Evolutionary conservation across 2,113 vertebrate species (phyloP), one percentile per base, ranked within the genome.

Genomic region (Riparia riparia): DNA sequence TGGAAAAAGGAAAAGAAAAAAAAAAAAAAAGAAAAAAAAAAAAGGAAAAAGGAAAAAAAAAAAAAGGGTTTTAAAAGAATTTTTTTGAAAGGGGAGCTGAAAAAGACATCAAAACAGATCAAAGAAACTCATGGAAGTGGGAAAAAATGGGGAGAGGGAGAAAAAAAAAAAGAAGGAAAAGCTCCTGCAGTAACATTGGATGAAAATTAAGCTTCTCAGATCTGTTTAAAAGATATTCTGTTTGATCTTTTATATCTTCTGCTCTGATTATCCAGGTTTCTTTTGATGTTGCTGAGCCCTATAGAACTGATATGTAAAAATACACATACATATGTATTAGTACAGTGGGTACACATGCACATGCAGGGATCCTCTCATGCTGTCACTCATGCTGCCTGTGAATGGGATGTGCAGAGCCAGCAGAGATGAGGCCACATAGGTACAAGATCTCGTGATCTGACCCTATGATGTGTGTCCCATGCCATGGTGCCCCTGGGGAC

Each of bases 21-120:
- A 63, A 31, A 58, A 68, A 76, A 54, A 39, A 41, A 37, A 37
- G 9, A 37, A 51, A 29, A 79, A 89, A 85, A 63, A 69, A 69
- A 28, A 6, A n/a, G n/a, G n/a, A n/a, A n/a, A n/a, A n/a, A n/a
- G 9, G 9, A 37, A 9, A 9, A 37, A 37, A 37, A 37, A 37
- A 37, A 37, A 37, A 37, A 37, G 37, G 9, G 5, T 69, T 95
- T 94, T 93, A 91, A 93, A 98, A 97, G 88, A 96, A 39, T 72
- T 96, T 97, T 96, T 97, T 97, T 96, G 89, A 95, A 97, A 98
- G 79, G 89, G 81, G 47, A 95, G 84, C 92, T 94, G 96, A 97
- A 97, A 97, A 97, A 98, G 97, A 98, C 96, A 97, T 98, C 98
- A 98, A 98, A 98, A 97, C 95, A 97, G 97, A 98, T 98, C 96